A percentile compares a stretch with the other conserved stretches of the same genome.
phyloP scores from a whole-genome alignment of 2,888 invertebrate species.

The Crocallis elinguaria region DNA sequence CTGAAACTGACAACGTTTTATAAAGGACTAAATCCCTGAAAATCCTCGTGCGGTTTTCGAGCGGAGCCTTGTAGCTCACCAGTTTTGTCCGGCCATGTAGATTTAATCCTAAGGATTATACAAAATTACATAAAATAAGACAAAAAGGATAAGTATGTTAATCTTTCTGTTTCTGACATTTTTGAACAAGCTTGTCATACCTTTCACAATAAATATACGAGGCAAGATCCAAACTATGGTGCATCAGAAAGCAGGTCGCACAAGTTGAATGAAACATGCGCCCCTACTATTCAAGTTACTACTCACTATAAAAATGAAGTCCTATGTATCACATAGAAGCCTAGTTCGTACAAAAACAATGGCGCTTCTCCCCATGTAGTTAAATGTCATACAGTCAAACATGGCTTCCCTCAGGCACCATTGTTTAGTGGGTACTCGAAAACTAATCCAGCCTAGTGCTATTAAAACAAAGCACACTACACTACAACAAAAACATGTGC shows the following conservation, averaged over 20 bases:
- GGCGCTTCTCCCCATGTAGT: conserved; percentile 16
- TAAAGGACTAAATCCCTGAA: conserved; percentile 61
- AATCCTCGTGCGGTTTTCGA: conserved; percentile 67
- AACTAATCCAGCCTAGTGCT: conserved; percentile 81
- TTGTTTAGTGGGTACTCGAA: conserved; percentile 76
- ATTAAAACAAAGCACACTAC: conserved; percentile 75
- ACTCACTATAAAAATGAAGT: neutral
- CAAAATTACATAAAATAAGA: conserved; percentile 52
- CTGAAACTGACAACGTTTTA: conserved; percentile 53
- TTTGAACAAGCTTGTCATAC: neutral
- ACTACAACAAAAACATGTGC: conserved; percentile 35
- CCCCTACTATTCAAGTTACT: neutral
- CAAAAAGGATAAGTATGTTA: conserved; percentile 43
- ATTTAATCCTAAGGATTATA: conserved; percentile 63
- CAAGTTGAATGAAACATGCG: no score
- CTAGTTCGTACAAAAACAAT: conserved; percentile 30
- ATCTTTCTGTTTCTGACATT: conserved; percentile 23
- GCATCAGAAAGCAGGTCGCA: no score
- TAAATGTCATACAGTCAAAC: conserved; percentile 44
- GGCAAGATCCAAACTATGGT: no score
- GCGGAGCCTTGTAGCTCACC: conserved; percentile 64
- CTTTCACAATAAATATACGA: no score
- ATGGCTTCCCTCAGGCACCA: conserved; percentile 61
- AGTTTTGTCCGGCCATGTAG: conserved; percentile 59
- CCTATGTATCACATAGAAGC: conserved; percentile 6